Evolutionary conservation across 2,113 vertebrate genomes (phyloP).

Genomic region (Oryzias melastigma): DNA sequence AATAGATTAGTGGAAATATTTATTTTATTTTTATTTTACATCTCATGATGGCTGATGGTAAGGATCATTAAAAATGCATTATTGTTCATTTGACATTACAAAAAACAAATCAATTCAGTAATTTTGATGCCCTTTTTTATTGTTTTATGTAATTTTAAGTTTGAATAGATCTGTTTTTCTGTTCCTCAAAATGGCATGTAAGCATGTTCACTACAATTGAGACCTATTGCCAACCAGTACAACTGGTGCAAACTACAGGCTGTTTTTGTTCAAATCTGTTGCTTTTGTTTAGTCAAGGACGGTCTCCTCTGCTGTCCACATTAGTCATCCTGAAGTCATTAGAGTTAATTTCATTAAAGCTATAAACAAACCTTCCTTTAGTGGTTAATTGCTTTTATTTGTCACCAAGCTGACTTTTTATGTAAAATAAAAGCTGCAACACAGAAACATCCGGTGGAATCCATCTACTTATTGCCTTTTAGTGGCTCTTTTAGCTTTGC

Average conservation of each 20-base stretch:
- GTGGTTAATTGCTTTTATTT: not conserved
- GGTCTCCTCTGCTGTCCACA: not conserved
- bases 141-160: not conserved
- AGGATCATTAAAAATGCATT: not conserved
- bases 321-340: not conserved
- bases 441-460: not conserved
- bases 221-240: not conserved
- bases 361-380: not conserved
- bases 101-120: not conserved
- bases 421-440: not conserved
- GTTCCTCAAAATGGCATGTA: slow-evolving; percentile 1
- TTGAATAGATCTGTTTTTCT: not conserved
- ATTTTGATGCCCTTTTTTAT: not conserved
- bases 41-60: no score
- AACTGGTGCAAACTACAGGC: not conserved
- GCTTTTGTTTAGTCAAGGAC: not conserved
- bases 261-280: not conserved
- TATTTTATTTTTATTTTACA: no score
- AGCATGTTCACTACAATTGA: not conserved
- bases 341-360: not conserved
- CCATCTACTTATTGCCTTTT: not conserved
- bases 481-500: not conserved
- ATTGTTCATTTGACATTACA: slow-evolving; percentile 14
- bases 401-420: not conserved
- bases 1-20: no score